Conservation (phyloP, 2,113 vertebrate genomes). For the Osmerus eperlanus region DNA sequence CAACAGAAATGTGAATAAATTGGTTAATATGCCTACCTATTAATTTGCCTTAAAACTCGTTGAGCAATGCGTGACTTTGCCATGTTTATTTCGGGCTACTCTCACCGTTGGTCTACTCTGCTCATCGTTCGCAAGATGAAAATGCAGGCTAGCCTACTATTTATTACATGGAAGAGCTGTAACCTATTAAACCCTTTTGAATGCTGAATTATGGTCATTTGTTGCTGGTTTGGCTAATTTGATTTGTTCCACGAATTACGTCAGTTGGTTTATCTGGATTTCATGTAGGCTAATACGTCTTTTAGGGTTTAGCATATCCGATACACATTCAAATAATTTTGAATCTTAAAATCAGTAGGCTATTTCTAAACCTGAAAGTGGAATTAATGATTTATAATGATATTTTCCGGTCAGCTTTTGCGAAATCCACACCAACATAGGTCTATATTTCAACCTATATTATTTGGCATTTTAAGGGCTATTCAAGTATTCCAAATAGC, state of each 20-base stretch:
- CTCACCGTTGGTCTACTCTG: too few relatives aligned
- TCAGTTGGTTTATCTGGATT: constrained; percentile 37
- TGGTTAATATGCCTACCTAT: too few relatives aligned
- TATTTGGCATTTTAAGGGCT: too few relatives aligned
- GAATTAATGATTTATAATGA: constrained; percentile 11
- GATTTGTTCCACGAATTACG: constrained; percentile 49
- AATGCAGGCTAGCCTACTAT: constrained; percentile 19
- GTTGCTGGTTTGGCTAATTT: constrained; percentile 40
- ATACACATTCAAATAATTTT: constrained; percentile 7
- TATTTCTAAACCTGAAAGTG: constrained; percentile 11
- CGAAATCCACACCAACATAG: not conserved
- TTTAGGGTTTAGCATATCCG: not conserved
- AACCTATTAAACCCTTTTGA: constrained; percentile 30
- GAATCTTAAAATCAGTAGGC: constrained; percentile 10
- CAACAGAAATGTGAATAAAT: too few relatives aligned
- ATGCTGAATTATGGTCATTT: constrained; percentile 41
- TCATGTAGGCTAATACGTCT: constrained; percentile 8
- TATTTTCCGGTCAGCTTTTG: constrained; percentile 6
- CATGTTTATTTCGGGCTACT: not conserved
- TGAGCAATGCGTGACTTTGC: constrained; percentile 9
- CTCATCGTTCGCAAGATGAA: constrained; percentile 6
- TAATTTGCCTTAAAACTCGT: not conserved
- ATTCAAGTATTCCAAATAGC: too few relatives aligned
- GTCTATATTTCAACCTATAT: too few relatives aligned
- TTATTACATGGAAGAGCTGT: constrained; percentile 15